Evolutionary conservation across 2,113 vertebrate genomes (phyloP), one percentile per base, ranked within the genome.

Genomic region (Eurypyga helias): DNA sequence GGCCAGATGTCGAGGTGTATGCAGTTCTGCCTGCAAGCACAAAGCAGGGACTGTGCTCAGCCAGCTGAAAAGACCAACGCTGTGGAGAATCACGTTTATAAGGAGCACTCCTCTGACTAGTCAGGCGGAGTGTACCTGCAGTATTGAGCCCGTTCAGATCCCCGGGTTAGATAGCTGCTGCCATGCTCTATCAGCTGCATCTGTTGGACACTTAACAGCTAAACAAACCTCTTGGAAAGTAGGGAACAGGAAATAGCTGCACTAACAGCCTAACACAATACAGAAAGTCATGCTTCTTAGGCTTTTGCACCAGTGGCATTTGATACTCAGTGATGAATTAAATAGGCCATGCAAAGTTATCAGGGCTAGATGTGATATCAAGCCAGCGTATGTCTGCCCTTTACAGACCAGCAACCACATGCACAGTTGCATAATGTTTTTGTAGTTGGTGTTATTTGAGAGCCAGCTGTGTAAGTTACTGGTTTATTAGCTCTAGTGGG

Each of bases 131-230:
- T 16, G 36, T 70, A 24, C 58, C 55, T 71, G 67, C 14, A 57
- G 69, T 26, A 28, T 6, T 20, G 66, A 86, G 33, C 60, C 75
- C 21, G 2, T 67, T 66, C 54, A 60, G 67, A 81, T 94, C 25
- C 69, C 64, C 43, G 21, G 21, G 14, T 73, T 6, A 52, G 89
- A 77, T 75, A 71, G 34, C 61, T 70, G 90, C 77, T 80, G 86
- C 78, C 38, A 2, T 83, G 89, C 90, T 78, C 61, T 91, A 91
- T 93, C 92, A 73, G 14, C 65, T 88, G 85, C 48, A 93, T 95
- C 91, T 81, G 3, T 7, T 78, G 81, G 55, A 20, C 49, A 2
- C 58, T 45, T 43, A 52, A 36, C 16, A 46, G 46, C 51, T 67
- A 28, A 38, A 52, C 16, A 66, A 76, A 61, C 75, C 5, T 2